phyloP scores from a whole-genome alignment of 2,113 vertebrate genomes.

The Serranochromis macrocephalus region DNA sequence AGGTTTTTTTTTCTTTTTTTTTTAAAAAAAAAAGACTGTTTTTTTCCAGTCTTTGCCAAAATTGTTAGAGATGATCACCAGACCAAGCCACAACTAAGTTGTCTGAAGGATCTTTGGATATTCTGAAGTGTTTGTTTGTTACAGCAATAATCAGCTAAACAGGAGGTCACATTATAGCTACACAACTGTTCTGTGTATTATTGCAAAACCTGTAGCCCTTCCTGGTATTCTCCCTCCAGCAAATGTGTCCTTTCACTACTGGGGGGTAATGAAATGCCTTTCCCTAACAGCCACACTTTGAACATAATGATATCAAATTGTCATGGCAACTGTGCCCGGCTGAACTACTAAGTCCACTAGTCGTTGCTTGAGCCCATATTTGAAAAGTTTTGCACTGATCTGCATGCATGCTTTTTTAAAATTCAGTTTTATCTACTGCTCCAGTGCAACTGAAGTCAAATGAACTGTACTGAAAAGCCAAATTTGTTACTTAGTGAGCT shows the following conservation, averaged over 20 bases:
- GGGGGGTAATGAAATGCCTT: not conserved
- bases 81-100: not conserved
- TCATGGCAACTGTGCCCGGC: not conserved
- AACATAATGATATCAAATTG: not conserved
- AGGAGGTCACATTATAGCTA: not conserved
- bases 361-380: not conserved
- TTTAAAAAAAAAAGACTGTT: not conserved
- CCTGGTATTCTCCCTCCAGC: not conserved
- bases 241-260: not conserved
- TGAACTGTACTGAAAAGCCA: not conserved
- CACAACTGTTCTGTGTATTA: not conserved
- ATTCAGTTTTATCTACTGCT: not conserved
- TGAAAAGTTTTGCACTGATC: not conserved
- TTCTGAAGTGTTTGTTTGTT: not conserved
- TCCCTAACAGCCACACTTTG: not conserved
- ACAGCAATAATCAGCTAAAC: not conserved
- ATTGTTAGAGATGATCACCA: not conserved
- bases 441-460: not conserved
- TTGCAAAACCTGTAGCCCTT: not conserved
- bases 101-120: not conserved
- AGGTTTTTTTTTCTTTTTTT: not conserved
- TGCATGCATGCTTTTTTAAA: not conserved
- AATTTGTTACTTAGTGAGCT: not conserved
- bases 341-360: not conserved
- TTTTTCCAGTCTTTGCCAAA: not conserved